These are phyloP conservation scores for Malacosoma neustria DNA, from an alignment of 2,888 invertebrate species.

Conservation along the genomic window DNA sequence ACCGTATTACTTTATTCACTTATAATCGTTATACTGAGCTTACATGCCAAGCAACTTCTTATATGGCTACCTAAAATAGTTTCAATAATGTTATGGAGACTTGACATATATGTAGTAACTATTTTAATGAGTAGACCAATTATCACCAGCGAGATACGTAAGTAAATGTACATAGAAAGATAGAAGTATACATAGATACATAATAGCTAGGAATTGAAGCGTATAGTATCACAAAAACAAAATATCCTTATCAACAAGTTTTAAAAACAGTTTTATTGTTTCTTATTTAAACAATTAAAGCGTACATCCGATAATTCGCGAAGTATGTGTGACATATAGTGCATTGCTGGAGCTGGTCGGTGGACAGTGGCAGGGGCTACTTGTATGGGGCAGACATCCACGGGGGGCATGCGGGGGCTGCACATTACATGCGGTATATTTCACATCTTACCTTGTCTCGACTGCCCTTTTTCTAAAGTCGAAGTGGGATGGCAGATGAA, in stretches of 20 bases:
- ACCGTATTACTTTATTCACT: no score
- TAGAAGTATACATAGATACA: no score
- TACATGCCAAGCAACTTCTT: no score
- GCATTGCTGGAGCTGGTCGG: slow-evolving; percentile 1
- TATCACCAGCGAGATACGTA: not conserved
- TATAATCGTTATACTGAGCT: no score
- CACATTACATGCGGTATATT: slow-evolving; percentile 60
- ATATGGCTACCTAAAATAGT: no score
- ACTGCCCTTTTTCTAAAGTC: slow-evolving; percentile 89
- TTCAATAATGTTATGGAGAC: no score
- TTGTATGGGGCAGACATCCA: slow-evolving; percentile 29
- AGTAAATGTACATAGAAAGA: no score
- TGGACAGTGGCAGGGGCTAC: slow-evolving; percentile 11
- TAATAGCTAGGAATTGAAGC: not conserved
- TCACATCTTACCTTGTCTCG: slow-evolving; percentile 84
- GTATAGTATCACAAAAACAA: not conserved
- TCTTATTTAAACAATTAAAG: slow-evolving; percentile 37
- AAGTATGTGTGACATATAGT: slow-evolving; percentile 12
- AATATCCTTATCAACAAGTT: not conserved
- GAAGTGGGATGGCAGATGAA: slow-evolving; percentile 72
- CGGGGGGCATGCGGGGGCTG: slow-evolving; percentile 63
- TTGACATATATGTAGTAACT: no score
- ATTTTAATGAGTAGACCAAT: no score
- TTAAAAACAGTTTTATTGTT: slow-evolving; percentile 4
- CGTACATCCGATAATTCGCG: slow-evolving; percentile 34